Base-by-base conservation (phyloP, 2,888 invertebrate species). In the Pimpla rufipes region DNA sequence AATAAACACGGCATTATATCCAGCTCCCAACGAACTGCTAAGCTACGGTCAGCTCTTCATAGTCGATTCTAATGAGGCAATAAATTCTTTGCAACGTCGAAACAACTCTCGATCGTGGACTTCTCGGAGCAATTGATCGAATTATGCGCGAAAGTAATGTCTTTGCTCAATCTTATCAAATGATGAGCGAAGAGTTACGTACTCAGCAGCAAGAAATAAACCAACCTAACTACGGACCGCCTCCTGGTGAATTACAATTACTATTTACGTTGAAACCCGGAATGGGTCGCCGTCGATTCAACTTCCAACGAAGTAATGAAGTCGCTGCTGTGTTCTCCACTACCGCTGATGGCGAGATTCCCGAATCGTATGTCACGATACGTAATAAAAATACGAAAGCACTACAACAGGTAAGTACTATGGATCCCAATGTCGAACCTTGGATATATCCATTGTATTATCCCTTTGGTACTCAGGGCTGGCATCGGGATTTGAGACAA, bases 361-460 rank as follows among this genome's bases (percentile, higher is more conserved):
- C 80, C 4, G 83, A 87, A 85, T 80, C 83, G 8, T 85, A 85
- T 8, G 81, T 84, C 0, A 70, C 74, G 16, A 75, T 85, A 73
- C 64, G 83, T 13, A 83, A 87, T 42, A 81, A 71, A 68, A 75
- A 73, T 52, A 81, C 84, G 7, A 83, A 75, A 80, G 18, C 55
- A 29, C 76, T 87, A 70, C 70, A 82, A 42, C 23, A 21, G 6
- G 67, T 86, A 16, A 86, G 79, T 66, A 75, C 74, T 35, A 85
- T 88, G 86, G 84, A 87, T 85, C 85, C 86, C 11, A 84, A 87
- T 78, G 75, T 85, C 8, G 86, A 87, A 52, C 87, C 85, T 29
- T 87, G 82, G 85, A 81, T 85, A 29, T 86, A 87, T 78, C 85
- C 86, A 45, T 67, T 87, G 55, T 86, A 85, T 81, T 85, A 86